Evolutionary conservation across 2,888 invertebrate species (phyloP).

Genomic region (Leistus spinibarbis): DNA sequence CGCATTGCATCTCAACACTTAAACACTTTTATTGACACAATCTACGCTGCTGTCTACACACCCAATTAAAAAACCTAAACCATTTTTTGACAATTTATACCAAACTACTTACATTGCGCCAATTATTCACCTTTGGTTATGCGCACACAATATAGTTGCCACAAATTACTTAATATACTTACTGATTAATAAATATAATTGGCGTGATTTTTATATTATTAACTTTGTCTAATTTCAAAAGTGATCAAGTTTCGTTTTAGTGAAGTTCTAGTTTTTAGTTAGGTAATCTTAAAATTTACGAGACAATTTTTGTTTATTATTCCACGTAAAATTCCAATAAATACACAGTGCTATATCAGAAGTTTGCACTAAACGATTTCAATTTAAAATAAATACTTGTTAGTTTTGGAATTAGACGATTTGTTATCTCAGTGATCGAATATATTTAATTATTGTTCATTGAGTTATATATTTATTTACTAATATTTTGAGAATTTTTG

Average conservation of each 20-base stretch:
- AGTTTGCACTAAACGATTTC: no score
- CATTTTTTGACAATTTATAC: background rate
- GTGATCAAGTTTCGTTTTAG: background rate
- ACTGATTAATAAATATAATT: background rate
- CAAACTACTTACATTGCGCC: background rate
- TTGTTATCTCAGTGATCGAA: background rate
- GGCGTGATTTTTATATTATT: background rate
- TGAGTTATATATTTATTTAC: background rate
- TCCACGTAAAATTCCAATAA: no score
- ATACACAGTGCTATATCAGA: no score
- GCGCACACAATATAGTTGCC: background rate
- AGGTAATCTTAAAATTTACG: no score
- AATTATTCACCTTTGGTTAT: background rate
- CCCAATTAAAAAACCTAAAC: background rate
- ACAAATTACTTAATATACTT: background rate
- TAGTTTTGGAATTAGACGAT: background rate
- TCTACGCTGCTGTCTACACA: slow-evolving; percentile 43
- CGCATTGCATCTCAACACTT: slow-evolving; percentile 51
- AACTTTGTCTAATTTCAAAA: background rate
- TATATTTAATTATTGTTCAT: background rate
- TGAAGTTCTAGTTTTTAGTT: no score
- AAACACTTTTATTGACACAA: slow-evolving; percentile 48
- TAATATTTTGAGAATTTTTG: slow-evolving; percentile 15
- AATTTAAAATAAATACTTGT: no score
- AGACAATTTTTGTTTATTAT: no score